These are phyloP conservation scores for Heliconius sara DNA, from an alignment of 2,888 invertebrate genomes.

Conservation along the genomic window DNA sequence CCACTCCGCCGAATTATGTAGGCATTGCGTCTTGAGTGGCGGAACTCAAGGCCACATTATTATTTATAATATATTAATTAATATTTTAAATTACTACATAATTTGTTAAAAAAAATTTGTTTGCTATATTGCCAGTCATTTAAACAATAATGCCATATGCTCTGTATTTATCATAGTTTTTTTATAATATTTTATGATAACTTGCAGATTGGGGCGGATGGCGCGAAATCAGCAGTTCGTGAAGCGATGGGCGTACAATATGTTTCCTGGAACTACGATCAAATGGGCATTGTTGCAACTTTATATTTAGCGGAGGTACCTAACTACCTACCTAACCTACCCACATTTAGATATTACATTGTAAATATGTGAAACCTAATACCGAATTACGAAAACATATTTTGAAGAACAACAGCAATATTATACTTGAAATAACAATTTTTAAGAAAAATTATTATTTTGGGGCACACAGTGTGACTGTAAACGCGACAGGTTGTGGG, in stretches of 20 bases:
- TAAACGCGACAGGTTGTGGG: no score
- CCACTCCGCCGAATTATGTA: no score
- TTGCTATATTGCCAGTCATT: not conserved
- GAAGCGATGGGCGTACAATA: conserved; percentile 92
- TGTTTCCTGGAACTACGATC: conserved; percentile 92
- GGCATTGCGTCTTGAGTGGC: no score
- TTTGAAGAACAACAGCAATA: not conserved
- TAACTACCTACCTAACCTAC: not conserved
- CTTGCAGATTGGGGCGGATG: conserved; percentile 94
- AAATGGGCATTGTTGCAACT: conserved; percentile 96
- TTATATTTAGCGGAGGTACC: conserved; percentile 90
- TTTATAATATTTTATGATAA: conserved; percentile 1
- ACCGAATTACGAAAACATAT: not conserved
- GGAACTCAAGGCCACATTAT: no score
- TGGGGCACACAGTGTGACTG: no score
- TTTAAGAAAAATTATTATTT: no score
- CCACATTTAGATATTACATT: conserved; percentile 13
- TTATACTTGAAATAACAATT: no score
- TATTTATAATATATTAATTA: no score
- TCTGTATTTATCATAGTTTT: not conserved
- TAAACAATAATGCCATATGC: not conserved
- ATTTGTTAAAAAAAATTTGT: not conserved
- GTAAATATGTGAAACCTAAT: not conserved
- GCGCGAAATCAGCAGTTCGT: conserved; percentile 94
- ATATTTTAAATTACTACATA: no score